Base-by-base conservation (phyloP, 1,140 invertebrate genomes). In the Drosophila insularis region DNA sequence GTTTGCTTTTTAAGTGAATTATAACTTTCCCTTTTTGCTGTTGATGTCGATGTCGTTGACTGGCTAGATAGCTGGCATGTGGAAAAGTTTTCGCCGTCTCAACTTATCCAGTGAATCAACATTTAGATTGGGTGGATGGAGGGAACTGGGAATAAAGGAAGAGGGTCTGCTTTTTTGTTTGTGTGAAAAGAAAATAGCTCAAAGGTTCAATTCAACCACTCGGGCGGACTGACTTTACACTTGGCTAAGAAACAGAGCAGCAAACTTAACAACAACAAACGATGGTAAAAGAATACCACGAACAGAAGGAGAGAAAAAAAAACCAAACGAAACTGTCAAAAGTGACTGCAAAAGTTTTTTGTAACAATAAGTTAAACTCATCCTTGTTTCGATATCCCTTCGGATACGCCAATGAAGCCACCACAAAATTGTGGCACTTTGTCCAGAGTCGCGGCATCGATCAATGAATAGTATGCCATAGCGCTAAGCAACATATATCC, bases 321-420 rank as follows among this genome's bases (percentile, higher is more conserved):
- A 58, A 82, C 66, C 35, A 71, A 35, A 32, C 55, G 21, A 53
- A 81, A 86, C 74, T 86, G 79, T 86, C 84, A 72, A 72, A 89
- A 87, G 75, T 89, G 85, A 78, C 65, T 74, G 61, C 66, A 72
- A 76, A 59, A 70, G 43, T 85, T 69, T 71, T 55, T 19, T 39
- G 67, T 68, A 81, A 76, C 74, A 87, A 87, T 81, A 86, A 79
- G 81, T 82, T 87, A 63, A 81, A 74, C 81, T 86, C 78, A 46
- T 62, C 64, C 55, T 56, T 21, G 17, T 46, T 37, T 10, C 6
- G 21, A 10, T 43, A 39, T 31, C 23, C 62, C 32, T 2, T 19
- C 39, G 4, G 53, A 50, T n/a, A 23, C 53, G 39, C 50, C 64
- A 56, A 56, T 43, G 69, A 74, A 64, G 66, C 81, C 66, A 63